These are phyloP conservation scores for Arothron firmamentum DNA, from an alignment of 2,113 vertebrate species.

Conservation along the genomic window DNA sequence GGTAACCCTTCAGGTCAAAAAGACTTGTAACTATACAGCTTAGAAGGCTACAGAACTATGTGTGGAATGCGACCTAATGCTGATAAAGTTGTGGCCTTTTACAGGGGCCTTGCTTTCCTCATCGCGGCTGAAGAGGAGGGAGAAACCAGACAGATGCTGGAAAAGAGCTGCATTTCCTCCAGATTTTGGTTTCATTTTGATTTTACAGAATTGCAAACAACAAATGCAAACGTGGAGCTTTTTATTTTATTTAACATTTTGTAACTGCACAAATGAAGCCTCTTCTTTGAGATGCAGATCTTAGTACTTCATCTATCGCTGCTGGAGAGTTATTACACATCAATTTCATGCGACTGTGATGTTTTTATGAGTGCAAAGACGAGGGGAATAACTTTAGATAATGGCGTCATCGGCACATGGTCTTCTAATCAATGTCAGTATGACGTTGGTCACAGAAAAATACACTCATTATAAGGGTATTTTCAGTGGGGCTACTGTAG, in stretches of 20 bases:
- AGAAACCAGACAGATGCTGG: background rate
- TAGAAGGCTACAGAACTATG: constrained; percentile 46
- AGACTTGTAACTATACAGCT: constrained; percentile 34
- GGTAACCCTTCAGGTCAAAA: constrained; percentile 2
- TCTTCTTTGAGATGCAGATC: too few relatives aligned
- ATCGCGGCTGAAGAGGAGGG: background rate
- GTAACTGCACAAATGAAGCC: too few relatives aligned
- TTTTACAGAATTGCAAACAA: background rate
- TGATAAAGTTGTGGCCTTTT: constrained; percentile 62
- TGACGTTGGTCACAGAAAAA: too few relatives aligned
- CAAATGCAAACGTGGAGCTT: background rate
- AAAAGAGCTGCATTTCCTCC: background rate
- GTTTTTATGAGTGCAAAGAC: too few relatives aligned
- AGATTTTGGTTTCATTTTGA: too few relatives aligned
- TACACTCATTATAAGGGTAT: too few relatives aligned
- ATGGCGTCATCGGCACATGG: background rate
- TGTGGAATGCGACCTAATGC: constrained; percentile 63
- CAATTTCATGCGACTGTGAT: too few relatives aligned
- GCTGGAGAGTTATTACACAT: too few relatives aligned
- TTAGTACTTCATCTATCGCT: too few relatives aligned
- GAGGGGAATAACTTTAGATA: background rate
- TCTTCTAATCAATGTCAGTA: background rate
- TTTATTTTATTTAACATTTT: too few relatives aligned
- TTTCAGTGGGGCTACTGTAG: too few relatives aligned
- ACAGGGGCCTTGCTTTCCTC: constrained; percentile 43